Conservation (phyloP, 2,113 vertebrate genomes). For the Papio anubis region DNA sequence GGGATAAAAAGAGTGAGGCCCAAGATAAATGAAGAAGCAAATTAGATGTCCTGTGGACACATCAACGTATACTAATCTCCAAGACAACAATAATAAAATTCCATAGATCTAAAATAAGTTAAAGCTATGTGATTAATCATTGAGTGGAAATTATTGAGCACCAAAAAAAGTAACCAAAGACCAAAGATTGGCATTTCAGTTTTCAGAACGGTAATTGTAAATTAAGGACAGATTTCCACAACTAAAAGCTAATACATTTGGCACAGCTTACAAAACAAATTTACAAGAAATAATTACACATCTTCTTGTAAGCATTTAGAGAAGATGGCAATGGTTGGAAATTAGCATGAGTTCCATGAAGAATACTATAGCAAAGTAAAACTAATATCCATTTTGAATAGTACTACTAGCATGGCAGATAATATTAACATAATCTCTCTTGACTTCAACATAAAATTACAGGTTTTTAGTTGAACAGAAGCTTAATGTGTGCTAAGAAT, state of each 20-base stretch:
- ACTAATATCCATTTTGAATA: constrained; percentile 8
- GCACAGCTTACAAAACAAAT: not conserved
- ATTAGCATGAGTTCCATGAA: constrained; percentile 16
- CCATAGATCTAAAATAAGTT: constrained; percentile 18
- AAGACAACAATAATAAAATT: constrained; percentile 26
- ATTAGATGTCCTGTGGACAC: not conserved
- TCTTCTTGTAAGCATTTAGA: not conserved
- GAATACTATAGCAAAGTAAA: not conserved
- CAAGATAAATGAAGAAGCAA: constrained; percentile 27
- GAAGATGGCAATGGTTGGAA: not conserved
- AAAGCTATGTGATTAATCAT: not conserved
- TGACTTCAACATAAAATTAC: not conserved
- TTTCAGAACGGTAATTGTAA: not conserved
- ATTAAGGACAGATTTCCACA: not conserved
- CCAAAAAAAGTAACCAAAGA: not conserved
- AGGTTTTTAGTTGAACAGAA: not conserved
- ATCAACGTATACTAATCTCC: not conserved
- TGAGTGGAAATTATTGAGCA: not conserved
- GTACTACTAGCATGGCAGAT: not conserved
- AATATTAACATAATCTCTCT: not conserved
- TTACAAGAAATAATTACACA: constrained; percentile 36
- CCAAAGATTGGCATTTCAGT: not conserved
- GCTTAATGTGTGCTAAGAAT: not conserved
- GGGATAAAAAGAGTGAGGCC: constrained; percentile 12
- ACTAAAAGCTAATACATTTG: not conserved